Evolutionary conservation across 2,113 vertebrate genomes (phyloP).

Genomic region (Mugil cephalus): DNA sequence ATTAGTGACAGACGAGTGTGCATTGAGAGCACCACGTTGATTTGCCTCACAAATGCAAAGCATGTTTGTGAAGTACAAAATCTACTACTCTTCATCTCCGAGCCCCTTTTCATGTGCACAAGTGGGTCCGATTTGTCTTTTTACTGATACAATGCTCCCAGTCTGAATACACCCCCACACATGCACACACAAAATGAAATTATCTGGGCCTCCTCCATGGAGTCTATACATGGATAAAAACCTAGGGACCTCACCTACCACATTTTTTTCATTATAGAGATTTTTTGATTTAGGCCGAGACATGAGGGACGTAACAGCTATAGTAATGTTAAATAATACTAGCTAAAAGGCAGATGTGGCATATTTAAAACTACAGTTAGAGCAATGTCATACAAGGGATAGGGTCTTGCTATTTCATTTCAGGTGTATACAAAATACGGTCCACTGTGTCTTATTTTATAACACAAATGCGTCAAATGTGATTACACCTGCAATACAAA

Average conservation of each 20-base stretch:
- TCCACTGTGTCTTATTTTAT: not conserved
- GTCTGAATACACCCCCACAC: conserved; percentile 50
- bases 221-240: conserved; percentile 33
- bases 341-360: conserved; percentile 47
- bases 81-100: conserved; percentile 21
- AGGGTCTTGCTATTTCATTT: not conserved
- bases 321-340: conserved; percentile 46
- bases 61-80: conserved; percentile 12
- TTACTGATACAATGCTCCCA: conserved; percentile 24
- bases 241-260: conserved; percentile 7
- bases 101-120: conserved; percentile 27
- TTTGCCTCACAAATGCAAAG: conserved; percentile 15
- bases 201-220: conserved; percentile 47
- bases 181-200: conserved; percentile 40
- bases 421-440: not conserved
- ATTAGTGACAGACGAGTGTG: conserved; percentile 29
- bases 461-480: not conserved
- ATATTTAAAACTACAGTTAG: conserved; percentile 29
- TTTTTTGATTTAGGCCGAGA: conserved; percentile 57
- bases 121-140: conserved; percentile 28
- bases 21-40: conserved; percentile 12
- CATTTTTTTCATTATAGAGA: conserved; percentile 39
- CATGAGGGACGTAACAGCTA: conserved; percentile 47
- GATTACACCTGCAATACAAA: not conserved
- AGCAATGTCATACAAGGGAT: conserved; percentile 7